phyloP scores from a whole-genome alignment of 1,140 invertebrate species.

The Ceratina japonica region DNA sequence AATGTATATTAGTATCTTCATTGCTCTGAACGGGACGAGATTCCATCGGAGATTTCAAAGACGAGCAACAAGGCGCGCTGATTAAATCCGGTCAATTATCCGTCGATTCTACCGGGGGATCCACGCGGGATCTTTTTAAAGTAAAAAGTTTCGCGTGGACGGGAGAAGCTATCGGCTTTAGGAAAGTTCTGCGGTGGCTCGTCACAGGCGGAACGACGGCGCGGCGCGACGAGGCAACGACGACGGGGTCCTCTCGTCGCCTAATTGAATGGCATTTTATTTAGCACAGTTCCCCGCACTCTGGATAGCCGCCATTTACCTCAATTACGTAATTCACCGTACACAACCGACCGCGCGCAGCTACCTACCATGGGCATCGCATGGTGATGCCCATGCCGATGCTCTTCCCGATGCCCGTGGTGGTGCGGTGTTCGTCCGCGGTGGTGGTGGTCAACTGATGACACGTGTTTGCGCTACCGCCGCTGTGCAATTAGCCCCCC shows the following conservation, averaged over 20 bases:
- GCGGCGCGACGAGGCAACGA: slow-evolving; percentile 19
- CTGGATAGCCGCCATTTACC: slow-evolving; percentile 74
- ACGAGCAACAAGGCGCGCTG: slow-evolving; percentile 20
- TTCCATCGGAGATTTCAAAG: neutral
- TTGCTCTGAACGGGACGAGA: too few relatives aligned
- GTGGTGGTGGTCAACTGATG: slow-evolving; percentile 65
- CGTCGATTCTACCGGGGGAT: slow-evolving; percentile 14
- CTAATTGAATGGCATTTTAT: slow-evolving; percentile 76
- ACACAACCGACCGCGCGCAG: slow-evolving; percentile 63
- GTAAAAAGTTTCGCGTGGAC: slow-evolving; percentile 24
- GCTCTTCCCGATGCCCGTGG: slow-evolving; percentile 42
- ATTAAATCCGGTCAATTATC: slow-evolving; percentile 34
- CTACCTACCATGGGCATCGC: slow-evolving; percentile 61
- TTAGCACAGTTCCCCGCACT: slow-evolving; percentile 74
- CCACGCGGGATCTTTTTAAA: slow-evolving; percentile 25
- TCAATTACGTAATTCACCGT: slow-evolving; percentile 76
- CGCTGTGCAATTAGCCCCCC: slow-evolving; percentile 70
- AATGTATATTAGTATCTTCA: too few relatives aligned
- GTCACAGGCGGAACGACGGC: slow-evolving; percentile 9
- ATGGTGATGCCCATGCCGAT: slow-evolving; percentile 57
- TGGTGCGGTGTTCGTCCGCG: slow-evolving; percentile 36
- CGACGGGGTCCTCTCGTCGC: slow-evolving; percentile 58
- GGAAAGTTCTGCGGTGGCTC: slow-evolving; percentile 38
- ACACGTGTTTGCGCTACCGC: slow-evolving; percentile 72
- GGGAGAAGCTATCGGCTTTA: slow-evolving; percentile 61